Evolutionary conservation across 23 tunicate species (phyloP).

Genomic region (Halocynthia roretzi): DNA sequence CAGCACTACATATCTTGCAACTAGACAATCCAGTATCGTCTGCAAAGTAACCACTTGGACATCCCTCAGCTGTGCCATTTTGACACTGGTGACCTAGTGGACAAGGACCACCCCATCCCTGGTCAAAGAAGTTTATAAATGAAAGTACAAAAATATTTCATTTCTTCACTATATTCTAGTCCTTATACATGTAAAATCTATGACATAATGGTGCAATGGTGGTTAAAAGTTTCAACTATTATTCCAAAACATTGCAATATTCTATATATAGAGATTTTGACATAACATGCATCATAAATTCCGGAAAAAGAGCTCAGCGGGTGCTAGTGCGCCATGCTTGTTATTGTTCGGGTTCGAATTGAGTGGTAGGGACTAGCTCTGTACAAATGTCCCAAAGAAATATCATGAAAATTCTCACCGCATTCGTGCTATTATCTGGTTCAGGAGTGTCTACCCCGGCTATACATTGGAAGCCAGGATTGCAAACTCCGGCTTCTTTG

Average conservation of each 20-base stretch:
- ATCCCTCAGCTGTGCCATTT: conserved; percentile 46
- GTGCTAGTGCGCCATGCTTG: too few species aligned
- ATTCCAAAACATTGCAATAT: background rate
- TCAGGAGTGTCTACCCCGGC: conserved; percentile 47
- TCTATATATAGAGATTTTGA: conserved; percentile 1
- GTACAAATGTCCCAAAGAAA: too few species aligned
- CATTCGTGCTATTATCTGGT: conserved; percentile 69
- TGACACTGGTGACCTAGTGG: conserved; percentile 59
- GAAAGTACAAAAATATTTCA: background rate
- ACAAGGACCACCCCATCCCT: conserved; percentile 75
- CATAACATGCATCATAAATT: background rate
- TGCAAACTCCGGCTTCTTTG: conserved; percentile 38
- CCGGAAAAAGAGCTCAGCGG: too few species aligned
- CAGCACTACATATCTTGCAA: conserved; percentile 45
- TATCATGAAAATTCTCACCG: conserved; percentile 15
- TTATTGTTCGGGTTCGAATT: too few species aligned
- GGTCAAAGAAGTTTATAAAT: conserved; percentile 1
- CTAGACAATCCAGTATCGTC: background rate
- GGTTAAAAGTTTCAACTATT: background rate
- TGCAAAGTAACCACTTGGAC: conserved; percentile 70
- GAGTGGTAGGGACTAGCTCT: too few species aligned
- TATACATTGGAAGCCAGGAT: conserved; percentile 62
- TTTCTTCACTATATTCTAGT: too few species aligned
- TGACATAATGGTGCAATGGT: background rate
- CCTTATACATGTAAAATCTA: too few species aligned